Conservation (phyloP, 2,113 vertebrate genomes). For the Nothobranchius kuhntae region DNA sequence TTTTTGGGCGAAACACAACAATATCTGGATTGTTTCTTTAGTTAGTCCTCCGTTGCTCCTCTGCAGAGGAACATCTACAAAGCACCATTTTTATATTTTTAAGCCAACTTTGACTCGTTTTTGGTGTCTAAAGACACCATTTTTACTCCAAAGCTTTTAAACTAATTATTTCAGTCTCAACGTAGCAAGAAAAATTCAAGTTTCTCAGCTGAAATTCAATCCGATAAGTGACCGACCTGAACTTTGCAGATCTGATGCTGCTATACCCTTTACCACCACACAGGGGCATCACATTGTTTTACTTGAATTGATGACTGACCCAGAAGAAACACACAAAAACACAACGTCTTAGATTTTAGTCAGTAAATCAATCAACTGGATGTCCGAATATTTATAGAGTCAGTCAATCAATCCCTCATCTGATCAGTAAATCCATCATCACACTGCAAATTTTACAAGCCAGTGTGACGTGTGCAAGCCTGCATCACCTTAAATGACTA, state of each 20-base stretch:
- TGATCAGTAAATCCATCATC: slow-evolving; percentile 32
- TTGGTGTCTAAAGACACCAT: neutral
- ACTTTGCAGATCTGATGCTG: neutral
- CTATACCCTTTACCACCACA: slow-evolving; percentile 14
- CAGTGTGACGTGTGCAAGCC: neutral
- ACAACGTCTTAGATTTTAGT: slow-evolving; percentile 5
- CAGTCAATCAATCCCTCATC: slow-evolving; percentile 18
- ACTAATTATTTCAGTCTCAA: neutral
- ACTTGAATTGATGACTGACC: neutral
- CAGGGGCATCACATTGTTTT: slow-evolving; percentile 9
- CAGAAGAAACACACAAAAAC: slow-evolving; percentile 7
- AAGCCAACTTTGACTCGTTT: neutral
- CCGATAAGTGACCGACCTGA: neutral
- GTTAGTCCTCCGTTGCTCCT: neutral
- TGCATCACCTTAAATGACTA: slow-evolving; percentile 19
- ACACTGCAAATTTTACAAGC: neutral
- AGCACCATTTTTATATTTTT: neutral
- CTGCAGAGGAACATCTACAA: too few species aligned
- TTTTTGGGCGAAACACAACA: slow-evolving; percentile 73
- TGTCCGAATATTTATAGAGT: neutral
- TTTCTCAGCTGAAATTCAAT: neutral
- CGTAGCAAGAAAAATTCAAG: neutral
- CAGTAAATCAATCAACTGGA: slow-evolving; percentile 29
- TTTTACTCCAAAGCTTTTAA: slow-evolving; percentile 5
- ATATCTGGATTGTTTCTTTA: slow-evolving; percentile 48